Percentiles rank a stretch among this genome's conserved stretches.
Evolutionary conservation across 2,113 vertebrate genomes (phyloP).

Genomic region (Tapirus terrestris): DNA sequence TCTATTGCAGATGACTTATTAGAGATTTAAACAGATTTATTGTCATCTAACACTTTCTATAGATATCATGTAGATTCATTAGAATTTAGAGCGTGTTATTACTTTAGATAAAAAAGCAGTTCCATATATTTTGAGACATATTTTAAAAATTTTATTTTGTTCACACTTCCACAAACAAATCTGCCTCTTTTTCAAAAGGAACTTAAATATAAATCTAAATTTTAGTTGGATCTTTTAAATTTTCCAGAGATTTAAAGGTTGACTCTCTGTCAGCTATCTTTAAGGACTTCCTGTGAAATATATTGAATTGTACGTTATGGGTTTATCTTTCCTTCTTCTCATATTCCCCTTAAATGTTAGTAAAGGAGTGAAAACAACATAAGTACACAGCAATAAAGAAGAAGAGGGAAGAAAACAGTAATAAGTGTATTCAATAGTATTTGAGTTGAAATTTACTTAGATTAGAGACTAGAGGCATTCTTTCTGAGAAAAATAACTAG

Average conservation of each 20-base stretch:
- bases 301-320: constrained; percentile 27
- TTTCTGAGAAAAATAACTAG: background rate
- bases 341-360: background rate
- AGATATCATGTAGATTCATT: background rate
- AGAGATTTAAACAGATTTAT: constrained; percentile 10
- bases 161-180: background rate
- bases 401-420: background rate
- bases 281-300: background rate
- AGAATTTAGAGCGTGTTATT: constrained; percentile 18
- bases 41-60: background rate
- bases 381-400: background rate
- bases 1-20: background rate
- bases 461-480: background rate
- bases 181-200: background rate
- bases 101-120: constrained; percentile 36
- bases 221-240: background rate
- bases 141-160: constrained; percentile 10
- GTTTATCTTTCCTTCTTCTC: background rate
- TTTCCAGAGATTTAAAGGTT: background rate
- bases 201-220: constrained; percentile 15
- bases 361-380: background rate
- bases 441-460: background rate
- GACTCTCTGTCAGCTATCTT: background rate
- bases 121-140: background rate
- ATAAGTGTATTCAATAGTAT: background rate